phyloP scores from a whole-genome alignment of 92 coral and sea anemone genomes.

The Palythoa grandiflora region DNA sequence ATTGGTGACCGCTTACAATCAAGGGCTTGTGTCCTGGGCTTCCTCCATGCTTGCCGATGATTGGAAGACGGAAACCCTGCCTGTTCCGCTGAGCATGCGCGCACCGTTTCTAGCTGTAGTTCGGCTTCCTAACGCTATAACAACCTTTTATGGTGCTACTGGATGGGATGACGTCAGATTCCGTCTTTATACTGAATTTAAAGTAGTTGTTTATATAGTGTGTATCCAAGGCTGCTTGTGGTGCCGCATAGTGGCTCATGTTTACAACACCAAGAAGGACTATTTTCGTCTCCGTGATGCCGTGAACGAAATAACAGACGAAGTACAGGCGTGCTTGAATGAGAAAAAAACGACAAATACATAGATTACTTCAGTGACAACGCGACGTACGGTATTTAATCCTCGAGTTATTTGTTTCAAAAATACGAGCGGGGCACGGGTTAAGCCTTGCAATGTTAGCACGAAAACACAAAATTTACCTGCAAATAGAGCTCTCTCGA shows the following conservation, averaged over 20 bases:
- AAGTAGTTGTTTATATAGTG: slow-evolving; percentile 18
- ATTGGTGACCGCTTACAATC: slow-evolving; percentile 67
- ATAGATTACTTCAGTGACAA: no score
- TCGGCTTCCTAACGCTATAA: slow-evolving; percentile 68
- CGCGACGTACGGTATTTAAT: neutral
- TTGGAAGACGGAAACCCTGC: slow-evolving; percentile 80
- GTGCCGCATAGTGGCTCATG: slow-evolving; percentile 32
- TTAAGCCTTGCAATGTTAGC: no score
- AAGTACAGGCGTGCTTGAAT: neutral
- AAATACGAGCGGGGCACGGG: no score
- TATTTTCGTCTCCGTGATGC: slow-evolving; percentile 18
- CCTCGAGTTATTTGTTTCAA: no score
- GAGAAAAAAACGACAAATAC: neutral
- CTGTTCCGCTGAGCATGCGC: slow-evolving; percentile 82
- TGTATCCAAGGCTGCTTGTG: slow-evolving; percentile 17
- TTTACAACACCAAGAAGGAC: slow-evolving; percentile 25
- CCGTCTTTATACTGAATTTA: neutral
- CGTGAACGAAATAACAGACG: slow-evolving; percentile 18
- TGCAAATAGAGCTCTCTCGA: no score
- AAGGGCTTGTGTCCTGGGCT: slow-evolving; percentile 79
- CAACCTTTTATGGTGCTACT: slow-evolving; percentile 69
- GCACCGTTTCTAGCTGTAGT: slow-evolving; percentile 80
- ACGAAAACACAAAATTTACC: no score
- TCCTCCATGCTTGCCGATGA: slow-evolving; percentile 71
- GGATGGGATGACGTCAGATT: slow-evolving; percentile 44